Evolutionary conservation across 2,888 invertebrate species (phyloP).

Genomic region (Sepiola atlantica): DNA sequence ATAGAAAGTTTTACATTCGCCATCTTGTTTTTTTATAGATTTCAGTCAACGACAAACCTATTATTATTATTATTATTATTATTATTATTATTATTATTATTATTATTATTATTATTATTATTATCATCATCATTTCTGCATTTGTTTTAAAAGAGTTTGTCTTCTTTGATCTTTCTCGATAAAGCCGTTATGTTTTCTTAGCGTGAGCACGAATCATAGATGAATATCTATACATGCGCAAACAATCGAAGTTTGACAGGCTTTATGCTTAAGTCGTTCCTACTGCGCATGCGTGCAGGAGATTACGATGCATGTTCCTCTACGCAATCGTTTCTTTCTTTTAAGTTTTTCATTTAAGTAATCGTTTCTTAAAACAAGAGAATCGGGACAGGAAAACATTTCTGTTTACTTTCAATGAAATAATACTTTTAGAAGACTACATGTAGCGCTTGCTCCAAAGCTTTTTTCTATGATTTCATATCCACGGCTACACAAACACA

Average conservation of each 20-base stretch:
- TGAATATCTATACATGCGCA: background rate
- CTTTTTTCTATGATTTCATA: too few species aligned
- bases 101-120: too few species aligned
- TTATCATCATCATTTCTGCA: background rate
- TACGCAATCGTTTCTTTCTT: too few species aligned
- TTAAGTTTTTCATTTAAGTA: background rate
- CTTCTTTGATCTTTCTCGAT: background rate
- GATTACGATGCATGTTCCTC: background rate
- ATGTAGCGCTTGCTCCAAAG: too few species aligned
- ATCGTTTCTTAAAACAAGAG: background rate
- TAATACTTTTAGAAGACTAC: background rate
- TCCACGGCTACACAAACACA: too few species aligned
- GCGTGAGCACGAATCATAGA: background rate
- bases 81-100: background rate
- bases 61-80: background rate
- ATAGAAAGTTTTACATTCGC: background rate
- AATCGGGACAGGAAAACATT: background rate
- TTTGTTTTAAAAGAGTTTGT: background rate
- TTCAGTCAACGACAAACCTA: background rate
- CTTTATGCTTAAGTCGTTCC: background rate
- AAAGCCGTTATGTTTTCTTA: background rate
- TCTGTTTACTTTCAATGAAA: background rate
- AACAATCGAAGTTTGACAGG: background rate
- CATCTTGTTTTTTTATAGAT: background rate
- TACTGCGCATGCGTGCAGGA: background rate